Base-by-base conservation (phyloP, 2,113 vertebrate species). In the Zosterops lateralis region DNA sequence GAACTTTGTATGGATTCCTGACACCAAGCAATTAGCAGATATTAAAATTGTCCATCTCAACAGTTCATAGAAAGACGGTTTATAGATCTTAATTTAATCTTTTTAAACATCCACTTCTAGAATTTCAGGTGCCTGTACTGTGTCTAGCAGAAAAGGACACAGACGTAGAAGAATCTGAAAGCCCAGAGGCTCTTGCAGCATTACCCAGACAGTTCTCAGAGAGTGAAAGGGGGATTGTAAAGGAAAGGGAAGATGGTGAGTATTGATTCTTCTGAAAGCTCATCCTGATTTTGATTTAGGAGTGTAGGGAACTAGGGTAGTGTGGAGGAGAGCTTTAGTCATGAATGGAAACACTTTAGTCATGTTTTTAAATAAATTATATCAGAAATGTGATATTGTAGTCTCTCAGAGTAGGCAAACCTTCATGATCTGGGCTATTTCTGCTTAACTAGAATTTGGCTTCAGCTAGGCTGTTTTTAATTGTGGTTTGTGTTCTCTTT, bases 191-290 rank as follows among this genome's bases (percentile, higher is more conserved):
- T 66, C 11, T 32, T 57, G 17, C 84, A 77, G 19, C 54, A 17
- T 78, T 85, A 34, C 68, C 83, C 36, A 42, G 38, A 48, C 56
- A 70, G 17, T 62, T 86, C 28, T 79, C 76, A 71, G 86, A 73
- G 71, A 68, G 29, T 24, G 87, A 76, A 85, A 89, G 53, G 31
- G 44, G 34, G 7, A 14, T 42, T 80, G 31, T 32, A 61, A 93
- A 87, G 68, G 92, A 92, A 64, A 65, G 87, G 80, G 80, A 95
- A 90, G 70, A 66, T 64, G 84, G 84, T 94, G 42, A 90, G 81
- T 74, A 50, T 14, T 67, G 21, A 17, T 45, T 64, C 12, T 77
- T 50, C 47, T 80, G 62, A 15, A 32, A 34, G 6, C 19, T 84
- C 9, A 36, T 45, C 34, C 26, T 81, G 34, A n/a, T 72, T 89